These are phyloP conservation scores for Phoxinus dragarum DNA, from an alignment of 2,797 vertebrate genomes.

Conservation along the genomic window DNA sequence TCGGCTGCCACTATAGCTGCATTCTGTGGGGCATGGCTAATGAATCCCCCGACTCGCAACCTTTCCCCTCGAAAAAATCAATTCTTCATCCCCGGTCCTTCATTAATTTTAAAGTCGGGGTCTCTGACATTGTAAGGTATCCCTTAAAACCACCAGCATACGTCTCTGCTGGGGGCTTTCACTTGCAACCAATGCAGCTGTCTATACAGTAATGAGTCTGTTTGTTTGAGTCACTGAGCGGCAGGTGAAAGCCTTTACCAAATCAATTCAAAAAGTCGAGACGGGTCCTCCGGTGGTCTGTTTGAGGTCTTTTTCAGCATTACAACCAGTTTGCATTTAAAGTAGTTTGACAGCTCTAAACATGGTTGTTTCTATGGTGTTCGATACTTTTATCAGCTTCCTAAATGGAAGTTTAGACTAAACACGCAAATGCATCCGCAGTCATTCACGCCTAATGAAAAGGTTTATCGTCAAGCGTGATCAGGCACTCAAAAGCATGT, in stretches of 20 bases:
- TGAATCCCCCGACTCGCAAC: constrained; percentile 62
- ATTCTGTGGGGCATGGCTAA: constrained; percentile 61
- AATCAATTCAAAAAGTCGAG: constrained; percentile 50
- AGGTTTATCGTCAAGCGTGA: constrained; percentile 42
- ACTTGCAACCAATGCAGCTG: constrained; percentile 38
- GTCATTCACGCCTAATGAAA: constrained; percentile 55
- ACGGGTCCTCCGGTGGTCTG: constrained; percentile 20
- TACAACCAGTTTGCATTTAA: constrained; percentile 29
- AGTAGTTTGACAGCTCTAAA: background rate
- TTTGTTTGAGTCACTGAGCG: constrained; percentile 57
- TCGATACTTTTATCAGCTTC: background rate
- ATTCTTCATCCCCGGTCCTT: constrained; percentile 61
- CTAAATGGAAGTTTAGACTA: constrained; percentile 1
- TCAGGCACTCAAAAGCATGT: constrained; percentile 41
- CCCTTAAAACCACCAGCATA: constrained; percentile 48
- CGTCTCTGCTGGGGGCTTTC: constrained; percentile 35
- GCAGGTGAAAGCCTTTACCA: constrained; percentile 42
- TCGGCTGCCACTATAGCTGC: constrained; percentile 52
- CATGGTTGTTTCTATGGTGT: background rate
- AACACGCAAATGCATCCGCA: constrained; percentile 26
- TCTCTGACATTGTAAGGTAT: constrained; percentile 55
- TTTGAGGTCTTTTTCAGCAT: constrained; percentile 54
- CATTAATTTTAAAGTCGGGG: constrained; percentile 64
- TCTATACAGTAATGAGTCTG: constrained; percentile 55
- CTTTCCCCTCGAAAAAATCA: constrained; percentile 64